phyloP scores from a whole-genome alignment of 2,888 invertebrate species.

The Odontocolon sp. region DNA sequence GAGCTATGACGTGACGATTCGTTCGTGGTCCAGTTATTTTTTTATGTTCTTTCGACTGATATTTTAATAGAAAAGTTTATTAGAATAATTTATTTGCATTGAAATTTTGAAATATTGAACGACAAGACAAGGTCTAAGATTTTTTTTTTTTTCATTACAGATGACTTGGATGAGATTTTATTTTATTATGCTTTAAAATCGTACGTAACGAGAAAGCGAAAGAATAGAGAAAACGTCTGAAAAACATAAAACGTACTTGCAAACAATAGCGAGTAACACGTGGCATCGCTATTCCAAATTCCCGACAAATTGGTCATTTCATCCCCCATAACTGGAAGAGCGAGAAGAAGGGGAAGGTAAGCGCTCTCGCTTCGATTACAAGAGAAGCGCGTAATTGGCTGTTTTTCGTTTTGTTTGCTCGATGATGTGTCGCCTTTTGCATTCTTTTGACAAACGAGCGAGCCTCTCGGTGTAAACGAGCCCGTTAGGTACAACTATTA shows the following conservation, averaged over 20 bases:
- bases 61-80: no score
- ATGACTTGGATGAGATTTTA: no score
- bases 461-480: constrained; percentile 24
- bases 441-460: constrained; percentile 28
- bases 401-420: constrained; percentile 33
- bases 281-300: constrained; percentile 41
- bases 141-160: no score
- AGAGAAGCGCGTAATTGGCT: constrained; percentile 49
- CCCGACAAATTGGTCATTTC: constrained; percentile 45
- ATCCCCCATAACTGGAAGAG: no score
- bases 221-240: constrained; percentile 15
- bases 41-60: no score
- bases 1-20: no score
- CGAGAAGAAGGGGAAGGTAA: background rate
- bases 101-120: no score
- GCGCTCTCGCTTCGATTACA: constrained; percentile 31
- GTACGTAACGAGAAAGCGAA: constrained; percentile 15
- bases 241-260: background rate
- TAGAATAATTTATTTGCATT: no score
- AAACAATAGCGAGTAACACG: constrained; percentile 13
- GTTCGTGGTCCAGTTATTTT: no score
- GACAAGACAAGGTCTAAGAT: no score
- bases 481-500: constrained; percentile 1
- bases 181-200: no score
- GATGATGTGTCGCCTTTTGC: constrained; percentile 34